Base-by-base conservation (phyloP, 1,140 invertebrate genomes). In the Micrasema minimum region DNA sequence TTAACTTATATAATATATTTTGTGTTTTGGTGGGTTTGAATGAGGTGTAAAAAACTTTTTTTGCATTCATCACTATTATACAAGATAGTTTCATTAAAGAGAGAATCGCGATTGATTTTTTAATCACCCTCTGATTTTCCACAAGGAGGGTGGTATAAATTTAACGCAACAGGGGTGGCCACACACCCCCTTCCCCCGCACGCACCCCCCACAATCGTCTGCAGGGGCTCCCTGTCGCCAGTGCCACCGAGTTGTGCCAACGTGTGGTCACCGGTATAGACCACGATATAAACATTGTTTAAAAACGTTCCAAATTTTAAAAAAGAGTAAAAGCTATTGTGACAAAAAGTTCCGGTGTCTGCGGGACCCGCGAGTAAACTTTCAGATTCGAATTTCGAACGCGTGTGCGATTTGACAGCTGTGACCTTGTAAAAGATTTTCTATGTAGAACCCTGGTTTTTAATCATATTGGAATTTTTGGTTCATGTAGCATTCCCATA, bases 161-260 rank as follows among this genome's bases (percentile, higher is more conserved):
- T 46, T 48, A 64, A 64, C 59, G 59, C 59, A 64, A 64, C 20
- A 26, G 59, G 59, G 59, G 59, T 64, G 41, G 59, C 41, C 35
- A 10, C 2, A 9, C 55, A 12, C 7, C 59, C 59, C 38, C 41
- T 16, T 22, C 43, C 43, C n/a, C 26, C 18, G 45, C 55, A 43
- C 41, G 23, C 23, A 31, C 23, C 16, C 59, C 59, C 11, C 41
- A 20, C 18, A 7, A 46, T 41, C 45, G 59, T 64, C 59, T 64
- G 22, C 31, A 12, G 37, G 16, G 55, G 35, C n/a, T 18, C 59
- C 22, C 59, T 46, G 41, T 16, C 38, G 59, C n/a, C 59, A 64
- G 59, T 64, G n/a, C 26, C 10, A 18, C 59, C 38, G 23, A 45
- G 59, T 45, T 45, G 20, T 46, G 43, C 59, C 59, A 46, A 64